These are phyloP conservation scores for Redunca redunca DNA, from an alignment of 2,113 vertebrate species.

Conservation along the genomic window DNA sequence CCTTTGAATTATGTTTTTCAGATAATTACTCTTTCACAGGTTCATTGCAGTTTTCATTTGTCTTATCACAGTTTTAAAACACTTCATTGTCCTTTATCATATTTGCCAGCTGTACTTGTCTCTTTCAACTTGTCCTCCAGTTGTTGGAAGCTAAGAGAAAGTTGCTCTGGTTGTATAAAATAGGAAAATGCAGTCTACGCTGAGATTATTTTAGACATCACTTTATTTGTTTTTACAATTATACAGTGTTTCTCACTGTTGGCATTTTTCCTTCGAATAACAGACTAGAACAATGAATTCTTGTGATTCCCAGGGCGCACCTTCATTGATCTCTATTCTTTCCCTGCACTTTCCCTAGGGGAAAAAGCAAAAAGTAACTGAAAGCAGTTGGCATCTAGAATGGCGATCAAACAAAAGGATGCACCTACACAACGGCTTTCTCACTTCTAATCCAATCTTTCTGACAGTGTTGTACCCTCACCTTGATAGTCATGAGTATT, in stretches of 20 bases:
- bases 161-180: neutral
- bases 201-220: neutral
- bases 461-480: neutral
- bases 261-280: neutral
- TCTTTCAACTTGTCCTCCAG: neutral
- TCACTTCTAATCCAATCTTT: neutral
- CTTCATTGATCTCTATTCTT: neutral
- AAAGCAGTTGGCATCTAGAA: neutral
- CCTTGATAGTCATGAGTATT: neutral
- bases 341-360: neutral
- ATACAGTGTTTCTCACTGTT: neutral
- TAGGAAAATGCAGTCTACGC: neutral
- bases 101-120: neutral
- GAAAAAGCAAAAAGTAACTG: neutral
- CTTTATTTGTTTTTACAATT: neutral
- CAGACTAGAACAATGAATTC: neutral
- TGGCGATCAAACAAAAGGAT: neutral
- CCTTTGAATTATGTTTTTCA: neutral
- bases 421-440: neutral
- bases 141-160: neutral
- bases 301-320: neutral
- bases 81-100: neutral
- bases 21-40: neutral
- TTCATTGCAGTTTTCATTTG: neutral
- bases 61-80: neutral